Evolutionary conservation across 1,140 invertebrate species (phyloP).

Genomic region (Plodia interpunctella): DNA sequence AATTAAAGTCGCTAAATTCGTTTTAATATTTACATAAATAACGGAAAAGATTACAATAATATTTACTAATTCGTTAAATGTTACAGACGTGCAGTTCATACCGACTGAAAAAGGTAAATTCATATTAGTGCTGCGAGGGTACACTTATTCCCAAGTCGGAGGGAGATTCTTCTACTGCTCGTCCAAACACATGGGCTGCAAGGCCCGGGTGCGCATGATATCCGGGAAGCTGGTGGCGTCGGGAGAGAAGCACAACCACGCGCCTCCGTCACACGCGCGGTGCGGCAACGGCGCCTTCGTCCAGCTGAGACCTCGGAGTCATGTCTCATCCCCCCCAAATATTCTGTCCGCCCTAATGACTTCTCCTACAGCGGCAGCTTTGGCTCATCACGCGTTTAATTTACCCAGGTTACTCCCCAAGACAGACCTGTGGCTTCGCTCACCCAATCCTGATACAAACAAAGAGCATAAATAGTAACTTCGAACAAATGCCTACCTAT

Average conservation of each 20-base stretch:
- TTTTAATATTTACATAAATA: too few relatives aligned
- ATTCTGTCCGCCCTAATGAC: constrained; percentile 45
- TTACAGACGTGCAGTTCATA: constrained; percentile 70
- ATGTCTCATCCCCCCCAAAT: constrained; percentile 25
- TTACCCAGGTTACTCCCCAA: constrained; percentile 61
- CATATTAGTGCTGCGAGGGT: constrained; percentile 65
- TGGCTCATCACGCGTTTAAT: constrained; percentile 55
- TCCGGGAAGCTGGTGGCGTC: constrained; percentile 56
- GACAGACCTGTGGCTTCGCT: constrained; percentile 57
- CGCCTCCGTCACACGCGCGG: constrained; percentile 62
- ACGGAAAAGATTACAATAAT: not conserved
- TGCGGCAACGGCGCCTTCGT: constrained; percentile 69
- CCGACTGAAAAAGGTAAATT: constrained; percentile 70
- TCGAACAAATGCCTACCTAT: not conserved
- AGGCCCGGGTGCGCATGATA: constrained; percentile 54
- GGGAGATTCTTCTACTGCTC: constrained; percentile 70
- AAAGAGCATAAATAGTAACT: constrained; percentile 28
- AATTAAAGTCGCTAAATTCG: too few relatives aligned
- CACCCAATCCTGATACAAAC: constrained; percentile 45
- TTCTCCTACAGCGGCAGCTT: constrained; percentile 41
- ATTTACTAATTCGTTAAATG: constrained; percentile 3
- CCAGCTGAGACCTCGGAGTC: constrained; percentile 47
- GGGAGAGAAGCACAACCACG: constrained; percentile 59
- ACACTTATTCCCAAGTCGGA: constrained; percentile 69
- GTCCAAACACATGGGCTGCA: constrained; percentile 68